A percentile compares a stretch with the other conserved stretches of the same genome.
These are phyloP conservation scores for Ceratoteleas bidentatus DNA, from an alignment of 1,140 invertebrate genomes.

Conservation along the genomic window DNA sequence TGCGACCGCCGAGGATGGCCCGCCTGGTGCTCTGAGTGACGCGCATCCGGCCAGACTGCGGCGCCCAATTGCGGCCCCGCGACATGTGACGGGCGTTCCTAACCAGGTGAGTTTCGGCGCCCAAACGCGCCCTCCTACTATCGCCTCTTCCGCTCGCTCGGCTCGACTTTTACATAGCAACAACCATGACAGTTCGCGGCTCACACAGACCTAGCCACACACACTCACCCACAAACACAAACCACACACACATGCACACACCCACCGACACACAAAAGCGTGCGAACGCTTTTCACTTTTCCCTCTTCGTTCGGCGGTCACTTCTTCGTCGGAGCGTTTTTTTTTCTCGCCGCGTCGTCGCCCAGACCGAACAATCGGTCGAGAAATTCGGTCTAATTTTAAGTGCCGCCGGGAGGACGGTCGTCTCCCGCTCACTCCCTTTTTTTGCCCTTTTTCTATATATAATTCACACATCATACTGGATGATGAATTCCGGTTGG, in stretches of 20 bases:
- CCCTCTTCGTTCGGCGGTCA: constrained; percentile 20
- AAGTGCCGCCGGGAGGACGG: neutral
- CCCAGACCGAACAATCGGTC: neutral
- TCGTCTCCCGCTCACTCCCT: neutral
- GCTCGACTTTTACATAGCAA: constrained; percentile 47
- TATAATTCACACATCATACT: constrained; percentile 26
- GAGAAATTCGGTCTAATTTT: neutral
- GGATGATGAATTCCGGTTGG: constrained; percentile 24
- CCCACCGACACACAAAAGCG: no score
- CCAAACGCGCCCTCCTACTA: neutral
- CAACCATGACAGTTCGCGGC: constrained; percentile 51
- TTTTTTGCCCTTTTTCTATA: constrained; percentile 30
- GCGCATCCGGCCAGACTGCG: constrained; percentile 5
- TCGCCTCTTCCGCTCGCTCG: constrained; percentile 14
- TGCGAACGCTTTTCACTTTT: constrained; percentile 39
- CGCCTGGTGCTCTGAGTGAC: constrained; percentile 14
- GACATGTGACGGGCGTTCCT: constrained; percentile 35
- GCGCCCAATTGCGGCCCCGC: neutral
- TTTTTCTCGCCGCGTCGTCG: neutral
- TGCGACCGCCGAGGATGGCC: constrained; percentile 10
- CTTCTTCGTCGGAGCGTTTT: neutral
- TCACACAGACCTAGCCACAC: constrained; percentile 10
- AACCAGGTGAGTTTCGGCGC: constrained; percentile 13
- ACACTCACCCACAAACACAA: neutral
- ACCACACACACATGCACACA: no score